Evolutionary conservation across 2,113 vertebrate genomes (phyloP).

Genomic region (Clarias macrocephalus): DNA sequence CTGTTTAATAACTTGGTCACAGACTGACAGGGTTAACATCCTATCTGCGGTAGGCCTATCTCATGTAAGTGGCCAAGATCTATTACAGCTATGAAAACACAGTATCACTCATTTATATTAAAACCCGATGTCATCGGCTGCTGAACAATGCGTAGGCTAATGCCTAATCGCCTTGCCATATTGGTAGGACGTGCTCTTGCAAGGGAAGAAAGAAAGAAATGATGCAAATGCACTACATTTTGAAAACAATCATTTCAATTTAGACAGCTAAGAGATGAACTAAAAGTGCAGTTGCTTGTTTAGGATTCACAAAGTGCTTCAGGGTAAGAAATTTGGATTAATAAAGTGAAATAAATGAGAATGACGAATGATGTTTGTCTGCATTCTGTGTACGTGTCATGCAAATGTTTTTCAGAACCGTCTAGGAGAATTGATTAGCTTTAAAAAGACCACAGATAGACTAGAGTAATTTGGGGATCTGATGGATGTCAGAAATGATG

Average conservation of each 20-base stretch:
- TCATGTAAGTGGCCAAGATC: slow-evolving; percentile 57
- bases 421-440: slow-evolving; percentile 8
- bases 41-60: slow-evolving; percentile 58
- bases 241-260: slow-evolving; percentile 17
- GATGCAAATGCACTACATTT: neutral
- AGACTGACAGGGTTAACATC: slow-evolving; percentile 55
- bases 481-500: slow-evolving; percentile 18
- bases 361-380: slow-evolving; percentile 23
- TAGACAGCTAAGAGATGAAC: neutral
- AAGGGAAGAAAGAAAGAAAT: neutral
- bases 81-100: slow-evolving; percentile 62
- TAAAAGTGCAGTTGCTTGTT: neutral
- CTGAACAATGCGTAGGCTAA: slow-evolving; percentile 55
- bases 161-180: slow-evolving; percentile 1
- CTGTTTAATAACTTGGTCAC: slow-evolving; percentile 55
- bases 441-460: slow-evolving; percentile 16
- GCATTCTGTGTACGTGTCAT: neutral
- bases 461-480: neutral
- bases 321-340: slow-evolving; percentile 5
- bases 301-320: slow-evolving; percentile 10
- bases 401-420: neutral
- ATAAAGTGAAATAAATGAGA: slow-evolving; percentile 21
- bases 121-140: slow-evolving; percentile 57
- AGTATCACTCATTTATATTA: slow-evolving; percentile 65
- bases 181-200: slow-evolving; percentile 23